These are phyloP conservation scores for Ctenochaetus hawaiiensis DNA, from an alignment of 2,797 vertebrate genomes.

Conservation along the genomic window DNA sequence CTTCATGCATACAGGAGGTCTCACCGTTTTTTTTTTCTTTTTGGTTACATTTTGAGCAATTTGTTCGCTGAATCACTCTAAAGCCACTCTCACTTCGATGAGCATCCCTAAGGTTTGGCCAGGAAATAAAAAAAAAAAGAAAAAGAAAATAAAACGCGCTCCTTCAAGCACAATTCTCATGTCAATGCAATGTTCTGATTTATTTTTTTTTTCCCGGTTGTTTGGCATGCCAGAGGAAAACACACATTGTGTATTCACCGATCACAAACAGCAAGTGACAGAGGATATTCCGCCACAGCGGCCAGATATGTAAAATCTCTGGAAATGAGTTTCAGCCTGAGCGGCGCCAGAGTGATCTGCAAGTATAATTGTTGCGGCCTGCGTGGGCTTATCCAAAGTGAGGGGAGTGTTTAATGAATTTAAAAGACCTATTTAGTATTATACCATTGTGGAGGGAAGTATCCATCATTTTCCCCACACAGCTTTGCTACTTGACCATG, in stretches of 20 bases:
- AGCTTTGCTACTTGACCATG: conserved; percentile 46
- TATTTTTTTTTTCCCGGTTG: conserved; percentile 45
- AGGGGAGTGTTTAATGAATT: conserved; percentile 71
- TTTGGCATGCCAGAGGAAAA: conserved; percentile 53
- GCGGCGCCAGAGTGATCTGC: conserved; percentile 69
- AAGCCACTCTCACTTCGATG: conserved; percentile 52
- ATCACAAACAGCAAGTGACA: conserved; percentile 75
- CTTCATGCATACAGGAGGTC: conserved; percentile 25
- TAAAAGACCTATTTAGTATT: conserved; percentile 69
- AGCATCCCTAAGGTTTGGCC: conserved; percentile 48
- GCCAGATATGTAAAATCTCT: conserved; percentile 68
- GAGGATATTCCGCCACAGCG: conserved; percentile 67
- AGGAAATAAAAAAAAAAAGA: conserved; percentile 23
- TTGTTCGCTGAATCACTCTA: conserved; percentile 66
- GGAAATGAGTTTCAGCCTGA: conserved; percentile 57
- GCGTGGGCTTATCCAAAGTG: conserved; percentile 63
- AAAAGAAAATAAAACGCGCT: conserved; percentile 23
- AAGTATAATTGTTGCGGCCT: conserved; percentile 72
- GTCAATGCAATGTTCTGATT: conserved; percentile 55
- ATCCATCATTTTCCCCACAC: conserved; percentile 67
- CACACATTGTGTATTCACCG: conserved; percentile 63
- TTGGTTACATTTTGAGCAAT: conserved; percentile 56
- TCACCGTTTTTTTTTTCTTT: conserved; percentile 3
- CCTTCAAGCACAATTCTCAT: conserved; percentile 59
- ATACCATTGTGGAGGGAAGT: conserved; percentile 49